Evolutionary conservation across 2,888 invertebrate species (phyloP).

Genomic region (Clivina fossor): DNA sequence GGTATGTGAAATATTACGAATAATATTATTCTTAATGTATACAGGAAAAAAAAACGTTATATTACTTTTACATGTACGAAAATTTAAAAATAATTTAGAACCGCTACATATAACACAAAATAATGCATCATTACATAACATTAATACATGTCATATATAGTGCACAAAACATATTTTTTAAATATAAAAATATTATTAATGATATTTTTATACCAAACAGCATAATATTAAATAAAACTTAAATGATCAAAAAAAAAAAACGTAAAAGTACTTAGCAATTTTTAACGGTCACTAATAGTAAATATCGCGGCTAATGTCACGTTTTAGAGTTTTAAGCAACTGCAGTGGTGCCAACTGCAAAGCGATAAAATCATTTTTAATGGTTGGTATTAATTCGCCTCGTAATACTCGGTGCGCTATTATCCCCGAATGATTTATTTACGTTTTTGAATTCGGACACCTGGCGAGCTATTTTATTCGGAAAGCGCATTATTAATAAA

Average conservation of each 20-base stretch:
- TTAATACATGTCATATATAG: too few relatives aligned
- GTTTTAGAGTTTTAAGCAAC: neutral
- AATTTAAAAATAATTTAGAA: too few relatives aligned
- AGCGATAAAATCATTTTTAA: slow-evolving; percentile 25
- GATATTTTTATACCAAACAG: too few relatives aligned
- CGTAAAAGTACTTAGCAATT: slow-evolving; percentile 17
- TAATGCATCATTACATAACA: too few relatives aligned
- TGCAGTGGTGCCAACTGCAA: slow-evolving; percentile 5
- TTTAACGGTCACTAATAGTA: slow-evolving; percentile 1
- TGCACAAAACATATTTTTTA: neutral
- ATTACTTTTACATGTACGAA: too few relatives aligned
- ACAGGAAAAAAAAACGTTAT: too few relatives aligned
- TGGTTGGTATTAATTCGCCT: slow-evolving; percentile 17
- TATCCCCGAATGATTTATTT: slow-evolving; percentile 17
- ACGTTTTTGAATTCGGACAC: neutral
- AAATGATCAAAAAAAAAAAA: too few relatives aligned
- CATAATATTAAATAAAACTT: too few relatives aligned
- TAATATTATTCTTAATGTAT: too few relatives aligned
- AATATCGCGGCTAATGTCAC: too few relatives aligned
- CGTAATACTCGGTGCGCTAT: neutral
- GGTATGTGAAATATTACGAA: too few relatives aligned
- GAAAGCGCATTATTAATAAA: neutral
- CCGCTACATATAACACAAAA: too few relatives aligned
- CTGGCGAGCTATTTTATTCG: slow-evolving; percentile 4
- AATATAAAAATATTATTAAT: neutral